Conservation (phyloP, 2,888 invertebrate species). For the Dolichomitus sp. region DNA sequence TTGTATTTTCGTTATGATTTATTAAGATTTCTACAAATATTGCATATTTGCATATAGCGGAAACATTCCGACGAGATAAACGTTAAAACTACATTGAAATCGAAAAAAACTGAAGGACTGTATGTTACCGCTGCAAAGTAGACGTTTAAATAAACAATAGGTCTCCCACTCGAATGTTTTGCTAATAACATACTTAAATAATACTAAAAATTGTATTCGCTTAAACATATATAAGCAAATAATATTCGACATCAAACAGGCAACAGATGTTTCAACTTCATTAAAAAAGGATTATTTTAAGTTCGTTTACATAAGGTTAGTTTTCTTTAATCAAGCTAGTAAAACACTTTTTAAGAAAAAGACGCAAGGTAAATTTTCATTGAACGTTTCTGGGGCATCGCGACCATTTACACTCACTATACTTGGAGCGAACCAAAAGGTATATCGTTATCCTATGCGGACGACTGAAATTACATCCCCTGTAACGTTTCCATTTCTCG, state of each 20-base stretch:
- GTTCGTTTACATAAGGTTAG: background rate
- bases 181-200: background rate
- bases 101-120: no score
- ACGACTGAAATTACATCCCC: constrained; percentile 39
- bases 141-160: no score
- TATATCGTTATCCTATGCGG: constrained; percentile 18
- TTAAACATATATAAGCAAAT: background rate
- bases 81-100: no score
- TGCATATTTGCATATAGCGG: no score
- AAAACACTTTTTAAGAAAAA: background rate
- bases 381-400: constrained; percentile 12
- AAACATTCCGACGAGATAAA: no score
- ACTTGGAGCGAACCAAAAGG: constrained; percentile 1
- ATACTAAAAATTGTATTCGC: background rate
- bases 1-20: no score
- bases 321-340: background rate
- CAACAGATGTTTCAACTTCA: background rate
- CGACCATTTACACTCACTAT: background rate
- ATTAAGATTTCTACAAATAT: no score
- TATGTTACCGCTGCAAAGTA: no score
- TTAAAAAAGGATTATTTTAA: background rate
- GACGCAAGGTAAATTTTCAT: constrained; percentile 23
- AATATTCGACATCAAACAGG: background rate
- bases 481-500: constrained; percentile 33
- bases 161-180: background rate